These are phyloP conservation scores for Oreochromis mossambicus DNA, from an alignment of 2,797 vertebrate genomes.

Conservation along the genomic window DNA sequence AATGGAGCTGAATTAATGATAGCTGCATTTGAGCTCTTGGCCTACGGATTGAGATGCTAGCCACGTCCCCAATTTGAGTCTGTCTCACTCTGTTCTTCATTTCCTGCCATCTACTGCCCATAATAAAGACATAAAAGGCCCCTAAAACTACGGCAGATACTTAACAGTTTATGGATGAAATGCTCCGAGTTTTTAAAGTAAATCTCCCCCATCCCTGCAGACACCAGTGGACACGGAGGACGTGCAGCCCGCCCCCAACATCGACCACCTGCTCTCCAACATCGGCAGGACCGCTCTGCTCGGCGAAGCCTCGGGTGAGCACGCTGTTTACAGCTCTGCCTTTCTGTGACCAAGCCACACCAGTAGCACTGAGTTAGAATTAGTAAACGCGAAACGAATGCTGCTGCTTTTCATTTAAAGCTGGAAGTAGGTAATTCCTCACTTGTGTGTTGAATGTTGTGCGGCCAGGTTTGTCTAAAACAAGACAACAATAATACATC, in stretches of 20 bases:
- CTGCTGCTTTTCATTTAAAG: slow-evolving; percentile 44
- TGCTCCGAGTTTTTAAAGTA: neutral
- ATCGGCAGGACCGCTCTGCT: slow-evolving; percentile 88
- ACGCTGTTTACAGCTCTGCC: neutral
- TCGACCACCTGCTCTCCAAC: slow-evolving; percentile 96
- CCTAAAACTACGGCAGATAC: neutral
- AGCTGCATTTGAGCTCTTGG: neutral
- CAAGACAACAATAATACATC: neutral
- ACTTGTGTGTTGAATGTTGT: neutral
- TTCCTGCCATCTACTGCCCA: neutral
- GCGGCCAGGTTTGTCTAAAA: neutral
- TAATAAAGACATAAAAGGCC: neutral
- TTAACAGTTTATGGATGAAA: neutral
- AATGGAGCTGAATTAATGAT: neutral
- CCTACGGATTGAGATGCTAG: neutral
- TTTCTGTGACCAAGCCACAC: neutral
- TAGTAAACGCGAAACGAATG: neutral
- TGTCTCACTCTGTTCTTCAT: neutral
- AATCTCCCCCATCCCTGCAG: slow-evolving; percentile 58
- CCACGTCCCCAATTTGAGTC: neutral
- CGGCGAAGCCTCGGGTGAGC: slow-evolving; percentile 90
- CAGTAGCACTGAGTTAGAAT: neutral
- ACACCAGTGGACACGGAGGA: slow-evolving; percentile 94
- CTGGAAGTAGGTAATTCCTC: slow-evolving; percentile 31
- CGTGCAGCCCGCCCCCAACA: slow-evolving; percentile 91